phyloP scores from a whole-genome alignment of 2,888 invertebrate genomes.

The Watsonalla cultraria region DNA sequence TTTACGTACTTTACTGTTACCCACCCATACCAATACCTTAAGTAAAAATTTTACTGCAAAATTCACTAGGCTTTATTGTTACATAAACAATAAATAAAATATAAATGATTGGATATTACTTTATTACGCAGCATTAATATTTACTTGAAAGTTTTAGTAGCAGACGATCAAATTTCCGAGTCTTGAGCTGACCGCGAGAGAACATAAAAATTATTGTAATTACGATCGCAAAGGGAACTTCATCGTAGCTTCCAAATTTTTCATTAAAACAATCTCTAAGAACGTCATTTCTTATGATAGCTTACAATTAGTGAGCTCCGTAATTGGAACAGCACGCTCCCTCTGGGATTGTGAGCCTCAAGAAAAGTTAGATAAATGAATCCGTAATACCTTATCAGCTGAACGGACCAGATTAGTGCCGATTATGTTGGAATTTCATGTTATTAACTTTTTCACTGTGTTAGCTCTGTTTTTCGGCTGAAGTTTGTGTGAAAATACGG shows the following conservation, averaged over 20 bases:
- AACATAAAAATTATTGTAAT: not conserved
- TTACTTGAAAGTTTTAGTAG: too few relatives aligned
- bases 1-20: too few relatives aligned
- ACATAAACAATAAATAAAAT: too few relatives aligned
- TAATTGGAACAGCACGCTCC: conserved; percentile 52
- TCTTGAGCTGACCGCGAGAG: not conserved
- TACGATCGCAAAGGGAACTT: not conserved
- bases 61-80: too few relatives aligned
- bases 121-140: too few relatives aligned
- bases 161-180: too few relatives aligned
- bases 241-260: conserved; percentile 28
- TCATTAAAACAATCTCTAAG: conserved; percentile 58
- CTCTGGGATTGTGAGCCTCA: conserved; percentile 27
- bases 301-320: conserved; percentile 47
- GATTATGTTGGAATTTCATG: not conserved
- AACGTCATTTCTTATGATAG: conserved; percentile 47
- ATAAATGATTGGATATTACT: too few relatives aligned
- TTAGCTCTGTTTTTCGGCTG: not conserved
- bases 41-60: too few relatives aligned
- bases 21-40: too few relatives aligned
- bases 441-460: not conserved
- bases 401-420: conserved; percentile 1
- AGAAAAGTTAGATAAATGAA: conserved; percentile 3
- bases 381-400: conserved; percentile 3
- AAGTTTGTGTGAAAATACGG: too few relatives aligned